These are phyloP conservation scores for Hormaphis cornu DNA, from an alignment of 1,140 invertebrate genomes.

Conservation along the genomic window DNA sequence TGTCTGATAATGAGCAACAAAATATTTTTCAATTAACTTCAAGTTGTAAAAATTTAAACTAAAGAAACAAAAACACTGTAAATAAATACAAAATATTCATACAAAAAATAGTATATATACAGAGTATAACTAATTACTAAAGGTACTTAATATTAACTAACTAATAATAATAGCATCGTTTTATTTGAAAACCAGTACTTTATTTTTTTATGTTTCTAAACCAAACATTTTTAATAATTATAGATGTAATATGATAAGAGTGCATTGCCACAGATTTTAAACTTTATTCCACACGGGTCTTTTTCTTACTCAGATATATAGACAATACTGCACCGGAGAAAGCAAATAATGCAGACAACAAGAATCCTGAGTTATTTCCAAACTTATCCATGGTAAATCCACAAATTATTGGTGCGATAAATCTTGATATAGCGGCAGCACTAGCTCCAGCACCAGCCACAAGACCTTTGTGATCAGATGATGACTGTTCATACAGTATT, in stretches of 20 bases:
- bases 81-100: too few relatives aligned
- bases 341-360: slow-evolving; percentile 13
- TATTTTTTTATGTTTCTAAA: not conserved
- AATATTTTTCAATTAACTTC: too few relatives aligned
- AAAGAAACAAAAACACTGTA: too few relatives aligned
- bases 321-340: not conserved
- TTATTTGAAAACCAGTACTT: slow-evolving; percentile 28
- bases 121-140: too few relatives aligned
- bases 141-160: slow-evolving; percentile 7
- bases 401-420: slow-evolving; percentile 11
- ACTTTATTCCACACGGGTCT: not conserved
- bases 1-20: too few relatives aligned
- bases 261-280: not conserved
- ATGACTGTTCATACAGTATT: slow-evolving; percentile 16
- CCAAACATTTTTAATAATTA: not conserved
- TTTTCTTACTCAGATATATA: not conserved
- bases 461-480: slow-evolving; percentile 16
- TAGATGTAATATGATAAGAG: not conserved
- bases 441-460: slow-evolving; percentile 25
- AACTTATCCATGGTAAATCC: slow-evolving; percentile 22
- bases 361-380: slow-evolving; percentile 21
- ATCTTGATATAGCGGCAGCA: slow-evolving; percentile 9
- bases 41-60: too few relatives aligned
- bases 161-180: slow-evolving; percentile 21
- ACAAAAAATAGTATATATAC: too few relatives aligned